Conservation (phyloP, 1,140 invertebrate species). For the Drosophila watanabei region DNA sequence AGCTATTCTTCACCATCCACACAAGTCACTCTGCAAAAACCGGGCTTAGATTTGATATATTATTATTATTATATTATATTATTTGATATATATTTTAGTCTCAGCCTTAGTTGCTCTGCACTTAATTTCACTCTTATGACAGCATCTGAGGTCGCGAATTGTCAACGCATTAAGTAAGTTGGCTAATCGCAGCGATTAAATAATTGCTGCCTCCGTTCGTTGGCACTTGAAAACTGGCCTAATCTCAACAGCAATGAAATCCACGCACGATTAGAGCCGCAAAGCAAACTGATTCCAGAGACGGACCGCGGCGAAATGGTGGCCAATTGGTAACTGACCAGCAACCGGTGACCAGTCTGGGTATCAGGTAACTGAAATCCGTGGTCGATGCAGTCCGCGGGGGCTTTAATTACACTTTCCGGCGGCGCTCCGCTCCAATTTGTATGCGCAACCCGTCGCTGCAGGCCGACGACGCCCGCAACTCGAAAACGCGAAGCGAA, state of each 20-base stretch:
- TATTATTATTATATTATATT: no score
- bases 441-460: constrained; percentile 60
- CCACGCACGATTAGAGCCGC: constrained; percentile 34
- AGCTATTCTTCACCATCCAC: not conserved
- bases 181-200: constrained; percentile 36
- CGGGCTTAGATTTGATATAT: not conserved
- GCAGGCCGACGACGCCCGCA: constrained; percentile 29
- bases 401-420: constrained; percentile 58
- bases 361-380: constrained; percentile 32
- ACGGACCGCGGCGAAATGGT: constrained; percentile 28
- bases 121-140: constrained; percentile 47
- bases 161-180: constrained; percentile 10
- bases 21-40: not conserved
- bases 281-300: constrained; percentile 50
- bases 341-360: constrained; percentile 7
- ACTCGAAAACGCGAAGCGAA: constrained; percentile 30
- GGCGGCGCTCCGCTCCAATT: constrained; percentile 44
- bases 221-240: constrained; percentile 24
- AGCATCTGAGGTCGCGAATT: constrained; percentile 32
- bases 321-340: constrained; percentile 36
- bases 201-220: constrained; percentile 3
- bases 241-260: constrained; percentile 25
- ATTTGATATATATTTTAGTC: no score
- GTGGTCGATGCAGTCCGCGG: constrained; percentile 43
- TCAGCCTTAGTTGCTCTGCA: not conserved